Evolutionary conservation across 2,113 vertebrate genomes (phyloP), one percentile per base, ranked within the genome.

Genomic region (Tragelaphus imberbis): DNA sequence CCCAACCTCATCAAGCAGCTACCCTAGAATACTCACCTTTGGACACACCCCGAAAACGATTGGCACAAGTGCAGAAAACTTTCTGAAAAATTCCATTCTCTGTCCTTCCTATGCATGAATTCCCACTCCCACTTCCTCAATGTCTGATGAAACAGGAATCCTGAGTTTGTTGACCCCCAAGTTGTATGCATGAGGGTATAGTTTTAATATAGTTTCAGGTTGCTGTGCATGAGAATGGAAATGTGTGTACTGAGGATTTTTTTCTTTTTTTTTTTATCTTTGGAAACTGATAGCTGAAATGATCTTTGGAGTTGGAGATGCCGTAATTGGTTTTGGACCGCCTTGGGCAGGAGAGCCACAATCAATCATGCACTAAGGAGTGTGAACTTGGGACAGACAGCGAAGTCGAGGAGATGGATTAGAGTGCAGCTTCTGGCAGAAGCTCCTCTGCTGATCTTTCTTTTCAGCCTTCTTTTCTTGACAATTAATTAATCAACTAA

Each of bases 41-140:
- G 2, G 2, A 56, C 10, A 14, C 3, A 44, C n/a, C 9, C 5
- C 21, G 2, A 21, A 27, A 58, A 28, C 1, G 1, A 1, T 14
- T 23, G 58, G 47, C 6, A 14, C 10, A 5, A 30, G 36, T 11
- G 2, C 12, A 90, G 61, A 2, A 40, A 11, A 44, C 28, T 55
- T 88, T 58, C 30, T 65, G 3, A 33, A 68, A 47, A 58, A 68
- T 30, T 6, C 17, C 36, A 12, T 27, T 28, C 19, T 58, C 44
- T 44, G 49, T 9, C 14, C 30, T 5, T 7, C 3, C 14, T 58
- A 1, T 15, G 21, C 4, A 5, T 33, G 14, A 79, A 6, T 13
- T 30, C 21, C 44, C 51, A 71, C 15, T 30, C 25, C 9, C 21
- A 12, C 1, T 6, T 15, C 30, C 53, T 49, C 1, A 6, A 3